Conservation (phyloP, 2,888 invertebrate genomes). For the Ichneumoninae sp. region DNA sequence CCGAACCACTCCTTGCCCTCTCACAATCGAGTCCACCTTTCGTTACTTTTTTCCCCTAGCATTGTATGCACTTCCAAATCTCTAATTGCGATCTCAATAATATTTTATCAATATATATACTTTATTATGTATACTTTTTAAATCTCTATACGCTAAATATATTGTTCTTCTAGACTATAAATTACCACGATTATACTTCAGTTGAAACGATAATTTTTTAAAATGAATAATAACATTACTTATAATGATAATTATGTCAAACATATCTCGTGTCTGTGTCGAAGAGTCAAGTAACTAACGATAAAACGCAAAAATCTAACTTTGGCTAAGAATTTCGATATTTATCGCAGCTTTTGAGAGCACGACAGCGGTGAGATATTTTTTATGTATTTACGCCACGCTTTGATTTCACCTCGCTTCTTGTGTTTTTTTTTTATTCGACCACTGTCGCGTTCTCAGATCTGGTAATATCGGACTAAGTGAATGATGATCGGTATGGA, state of each 20-base stretch:
- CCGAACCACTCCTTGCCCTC: slow-evolving; percentile 37
- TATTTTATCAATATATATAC: slow-evolving; percentile 80
- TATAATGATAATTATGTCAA: slow-evolving; percentile 74
- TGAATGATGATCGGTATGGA: slow-evolving; percentile 63
- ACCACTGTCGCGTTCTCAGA: slow-evolving; percentile 68
- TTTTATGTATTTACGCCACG: slow-evolving; percentile 32
- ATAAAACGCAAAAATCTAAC: slow-evolving; percentile 79
- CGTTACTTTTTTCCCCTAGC: slow-evolving; percentile 70
- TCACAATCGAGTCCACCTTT: slow-evolving; percentile 49
- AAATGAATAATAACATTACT: slow-evolving; percentile 74
- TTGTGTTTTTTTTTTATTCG: background rate
- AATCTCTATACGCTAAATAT: slow-evolving; percentile 82
- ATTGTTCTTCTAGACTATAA: slow-evolving; percentile 82
- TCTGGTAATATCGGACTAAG: slow-evolving; percentile 72
- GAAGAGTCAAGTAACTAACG: slow-evolving; percentile 68
- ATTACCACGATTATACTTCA: slow-evolving; percentile 80
- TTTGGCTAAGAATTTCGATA: slow-evolving; percentile 80
- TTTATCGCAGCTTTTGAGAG: slow-evolving; percentile 71
- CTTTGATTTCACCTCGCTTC: background rate
- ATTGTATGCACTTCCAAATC: slow-evolving; percentile 80
- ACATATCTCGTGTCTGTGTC: slow-evolving; percentile 73
- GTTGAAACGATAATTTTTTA: slow-evolving; percentile 60
- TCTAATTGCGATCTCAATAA: slow-evolving; percentile 82
- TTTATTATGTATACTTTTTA: slow-evolving; percentile 80
- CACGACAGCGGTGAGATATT: slow-evolving; percentile 67